Evolutionary conservation across 2,797 vertebrate species (phyloP), one percentile per base, ranked within the genome.

Genomic region (Neosilurus hyrtlii): DNA sequence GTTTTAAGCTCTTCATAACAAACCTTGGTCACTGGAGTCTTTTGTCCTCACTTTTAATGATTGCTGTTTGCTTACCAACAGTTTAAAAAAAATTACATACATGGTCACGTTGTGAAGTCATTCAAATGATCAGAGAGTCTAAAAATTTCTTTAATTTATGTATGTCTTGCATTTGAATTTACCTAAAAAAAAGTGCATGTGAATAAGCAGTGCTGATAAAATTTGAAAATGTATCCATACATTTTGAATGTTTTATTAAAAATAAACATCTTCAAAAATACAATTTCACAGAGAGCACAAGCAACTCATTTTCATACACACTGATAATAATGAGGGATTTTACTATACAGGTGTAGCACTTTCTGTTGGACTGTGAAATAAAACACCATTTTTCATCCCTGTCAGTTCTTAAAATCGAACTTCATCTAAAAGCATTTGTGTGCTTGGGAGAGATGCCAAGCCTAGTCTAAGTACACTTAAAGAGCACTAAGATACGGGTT

Each of bases 221-320:
- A 63, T 30, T 5, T 15, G 57, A 54, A 63, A n/a, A 26, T 4
- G 35, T 20, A 4, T 65, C 0, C 8, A 51, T 24, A 56, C 10
- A 24, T 26, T 79, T 84, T 82, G 5, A 80, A 72, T 49, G 24
- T 88, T 88, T 88, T 87, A 88, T 79, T 88, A 76, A 75, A 88
- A 88, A 88, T 80, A 86, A 59, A n/a, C 15, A 70, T 78, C 79
- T 78, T 59, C 15, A 68, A 86, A 88, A 86, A 89, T 86, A 86
- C 11, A 82, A 73, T 84, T 84, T 73, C 70, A 83, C 82, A 84
- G 54, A 83, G 54, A 79, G 37, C 43, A 62, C 66, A 82, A 57
- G 0, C 43, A 63, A 30, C 59, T 59, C 71, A 79, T 52, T 71
- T 14, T 79, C 61, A 67, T 63, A 83, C 20, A 73, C 2, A 80